Evolutionary conservation across 1,140 invertebrate species (phyloP).

Genomic region (Heliothis virescens): DNA sequence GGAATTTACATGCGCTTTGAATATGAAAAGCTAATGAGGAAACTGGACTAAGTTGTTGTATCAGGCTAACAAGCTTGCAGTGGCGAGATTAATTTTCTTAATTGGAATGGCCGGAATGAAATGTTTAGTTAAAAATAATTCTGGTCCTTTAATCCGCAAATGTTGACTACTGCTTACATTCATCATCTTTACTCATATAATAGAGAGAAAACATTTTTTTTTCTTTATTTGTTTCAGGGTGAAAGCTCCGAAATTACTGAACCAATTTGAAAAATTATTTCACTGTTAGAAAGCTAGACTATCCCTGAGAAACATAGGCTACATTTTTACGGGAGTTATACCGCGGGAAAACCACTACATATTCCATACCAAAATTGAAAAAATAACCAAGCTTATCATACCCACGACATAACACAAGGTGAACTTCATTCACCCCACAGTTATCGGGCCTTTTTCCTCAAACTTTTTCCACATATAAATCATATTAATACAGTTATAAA

Average conservation of each 20-base stretch:
- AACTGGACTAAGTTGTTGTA: constrained; percentile 2
- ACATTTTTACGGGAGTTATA: too few species aligned
- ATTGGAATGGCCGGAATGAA: not conserved
- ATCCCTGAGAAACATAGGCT: too few species aligned
- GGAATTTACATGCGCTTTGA: constrained; percentile 25
- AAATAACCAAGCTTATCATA: not conserved
- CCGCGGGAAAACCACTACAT: too few species aligned
- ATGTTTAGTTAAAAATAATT: too few species aligned
- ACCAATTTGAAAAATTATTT: too few species aligned
- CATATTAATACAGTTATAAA: constrained; percentile 42
- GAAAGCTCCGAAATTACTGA: too few species aligned
- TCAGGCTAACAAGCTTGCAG: constrained; percentile 13
- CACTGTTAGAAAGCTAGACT: too few species aligned
- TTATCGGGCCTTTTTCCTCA: constrained; percentile 27
- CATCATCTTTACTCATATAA: too few species aligned
- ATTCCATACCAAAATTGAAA: not conserved
- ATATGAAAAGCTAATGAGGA: constrained; percentile 18
- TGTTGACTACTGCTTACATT: too few species aligned
- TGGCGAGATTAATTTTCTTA: not conserved
- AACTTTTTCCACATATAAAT: constrained; percentile 35
- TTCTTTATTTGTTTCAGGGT: too few species aligned
- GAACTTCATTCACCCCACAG: not conserved
- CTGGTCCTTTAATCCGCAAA: too few species aligned
- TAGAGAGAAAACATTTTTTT: too few species aligned
- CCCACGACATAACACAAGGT: not conserved